Evolutionary conservation across 2,888 invertebrate genomes (phyloP).

Genomic region (Drosophila ezoana): DNA sequence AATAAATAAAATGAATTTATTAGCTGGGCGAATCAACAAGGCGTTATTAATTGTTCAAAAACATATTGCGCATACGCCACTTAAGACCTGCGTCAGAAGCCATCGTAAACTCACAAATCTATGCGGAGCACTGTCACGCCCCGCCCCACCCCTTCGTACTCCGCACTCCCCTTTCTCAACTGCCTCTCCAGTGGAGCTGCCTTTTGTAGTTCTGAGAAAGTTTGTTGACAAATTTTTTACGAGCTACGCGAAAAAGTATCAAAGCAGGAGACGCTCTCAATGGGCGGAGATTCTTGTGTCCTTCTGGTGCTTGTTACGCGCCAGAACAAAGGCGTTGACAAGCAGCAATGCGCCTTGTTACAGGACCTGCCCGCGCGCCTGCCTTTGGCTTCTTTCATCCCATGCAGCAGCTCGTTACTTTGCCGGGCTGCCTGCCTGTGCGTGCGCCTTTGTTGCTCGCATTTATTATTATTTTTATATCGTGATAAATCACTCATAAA

Average conservation of each 20-base stretch:
- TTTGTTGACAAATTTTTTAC: conserved; percentile 72
- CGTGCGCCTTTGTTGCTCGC: conserved; percentile 62
- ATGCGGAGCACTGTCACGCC: conserved; percentile 25
- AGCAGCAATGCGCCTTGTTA: conserved; percentile 55
- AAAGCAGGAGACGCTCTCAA: conserved; percentile 16
- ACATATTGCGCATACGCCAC: conserved; percentile 68
- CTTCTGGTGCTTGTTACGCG: conserved; percentile 66
- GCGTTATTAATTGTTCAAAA: conserved; percentile 65
- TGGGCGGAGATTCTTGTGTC: conserved; percentile 42
- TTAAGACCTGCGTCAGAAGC: conserved; percentile 53
- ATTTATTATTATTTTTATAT: conserved; percentile 82
- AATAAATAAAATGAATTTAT: conserved; percentile 56
- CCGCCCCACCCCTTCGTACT: not conserved
- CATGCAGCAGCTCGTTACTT: not conserved
- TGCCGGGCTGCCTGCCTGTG: conserved; percentile 40
- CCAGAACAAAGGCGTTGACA: conserved; percentile 64
- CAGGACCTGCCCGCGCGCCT: conserved; percentile 8
- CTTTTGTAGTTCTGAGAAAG: conserved; percentile 42
- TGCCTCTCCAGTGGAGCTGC: conserved; percentile 11
- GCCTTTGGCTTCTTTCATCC: conserved; percentile 22
- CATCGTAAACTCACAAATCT: conserved; percentile 45
- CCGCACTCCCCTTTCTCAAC: not conserved
- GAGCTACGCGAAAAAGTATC: conserved; percentile 46
- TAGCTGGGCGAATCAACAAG: conserved; percentile 57
- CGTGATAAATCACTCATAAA: conserved; percentile 82